A percentile compares a stretch with the other conserved stretches of the same genome.
Conservation (phyloP, 2,113 vertebrate species). For the Anhinga anhinga region DNA sequence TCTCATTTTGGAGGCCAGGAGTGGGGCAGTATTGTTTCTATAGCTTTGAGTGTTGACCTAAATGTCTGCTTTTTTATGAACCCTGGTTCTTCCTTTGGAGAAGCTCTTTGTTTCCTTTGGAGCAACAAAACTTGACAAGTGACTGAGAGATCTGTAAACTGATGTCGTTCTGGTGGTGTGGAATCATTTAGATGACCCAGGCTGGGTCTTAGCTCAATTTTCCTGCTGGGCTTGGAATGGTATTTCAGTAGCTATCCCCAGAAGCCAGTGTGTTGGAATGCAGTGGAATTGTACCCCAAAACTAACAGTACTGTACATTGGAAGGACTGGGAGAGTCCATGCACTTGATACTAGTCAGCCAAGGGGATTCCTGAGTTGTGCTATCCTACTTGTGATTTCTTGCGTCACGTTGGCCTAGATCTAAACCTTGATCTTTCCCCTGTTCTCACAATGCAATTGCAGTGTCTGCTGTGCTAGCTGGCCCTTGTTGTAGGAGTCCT, state of each 20-base stretch:
- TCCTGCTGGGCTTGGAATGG: not conserved
- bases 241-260: not conserved
- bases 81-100: not conserved
- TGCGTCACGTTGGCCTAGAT: accelerated
- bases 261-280: not conserved
- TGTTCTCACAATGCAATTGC: not conserved
- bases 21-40: not conserved
- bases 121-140: not conserved
- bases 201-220: not conserved
- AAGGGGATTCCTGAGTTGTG: not conserved
- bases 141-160: not conserved
- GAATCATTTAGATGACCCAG: not conserved
- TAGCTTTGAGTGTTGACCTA: not conserved
- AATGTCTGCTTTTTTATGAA: not conserved
- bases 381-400: not conserved
- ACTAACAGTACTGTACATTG: not conserved
- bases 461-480: not conserved
- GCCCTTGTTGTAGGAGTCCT: not conserved
- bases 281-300: not conserved
- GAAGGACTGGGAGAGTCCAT: not conserved
- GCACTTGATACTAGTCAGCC: not conserved
- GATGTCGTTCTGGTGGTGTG: not conserved
- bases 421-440: not conserved
- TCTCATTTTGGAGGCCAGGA: not conserved
- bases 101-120: not conserved